A percentile compares a stretch with the other conserved stretches of the same genome.
Conservation (phyloP, 1,140 invertebrate genomes). For the Hylaeus volcanicus region DNA sequence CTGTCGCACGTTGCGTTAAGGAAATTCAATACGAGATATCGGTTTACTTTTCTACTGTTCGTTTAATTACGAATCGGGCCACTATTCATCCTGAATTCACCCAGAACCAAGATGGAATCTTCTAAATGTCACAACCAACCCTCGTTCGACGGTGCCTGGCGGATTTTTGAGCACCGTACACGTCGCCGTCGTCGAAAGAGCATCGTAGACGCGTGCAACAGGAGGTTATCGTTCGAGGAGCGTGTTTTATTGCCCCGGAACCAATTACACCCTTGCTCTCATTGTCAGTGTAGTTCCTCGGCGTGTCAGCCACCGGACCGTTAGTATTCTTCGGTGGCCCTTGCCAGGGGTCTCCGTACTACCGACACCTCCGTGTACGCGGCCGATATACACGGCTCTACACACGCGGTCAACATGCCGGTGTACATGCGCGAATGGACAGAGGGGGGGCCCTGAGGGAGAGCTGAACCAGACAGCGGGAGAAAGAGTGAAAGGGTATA, state of each 20-base stretch:
- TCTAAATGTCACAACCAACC: too few species aligned
- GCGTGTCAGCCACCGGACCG: slow-evolving; percentile 50
- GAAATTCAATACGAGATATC: too few species aligned
- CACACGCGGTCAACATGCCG: slow-evolving; percentile 42
- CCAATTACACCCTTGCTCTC: slow-evolving; percentile 49
- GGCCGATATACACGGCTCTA: slow-evolving; percentile 42
- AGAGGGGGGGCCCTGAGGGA: not conserved
- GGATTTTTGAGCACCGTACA: too few species aligned
- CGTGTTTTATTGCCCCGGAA: slow-evolving; percentile 48
- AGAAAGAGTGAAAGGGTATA: slow-evolving; percentile 7
- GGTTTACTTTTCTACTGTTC: too few species aligned
- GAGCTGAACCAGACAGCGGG: not conserved
- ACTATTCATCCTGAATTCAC: too few species aligned
- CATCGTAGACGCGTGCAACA: slow-evolving; percentile 29
- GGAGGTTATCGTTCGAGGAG: slow-evolving; percentile 4
- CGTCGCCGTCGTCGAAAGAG: not conserved
- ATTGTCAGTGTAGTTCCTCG: slow-evolving; percentile 29
- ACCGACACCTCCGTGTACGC: slow-evolving; percentile 58
- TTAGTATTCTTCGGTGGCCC: slow-evolving; percentile 50
- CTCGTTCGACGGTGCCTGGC: not conserved
- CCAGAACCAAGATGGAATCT: too few species aligned
- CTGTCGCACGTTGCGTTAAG: too few species aligned
- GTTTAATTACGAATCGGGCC: too few species aligned
- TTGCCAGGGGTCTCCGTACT: slow-evolving; percentile 44
- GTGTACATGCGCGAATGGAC: slow-evolving; percentile 48